phyloP scores from a whole-genome alignment of 2,888 invertebrate species.

The Xestobium rufovillosum region DNA sequence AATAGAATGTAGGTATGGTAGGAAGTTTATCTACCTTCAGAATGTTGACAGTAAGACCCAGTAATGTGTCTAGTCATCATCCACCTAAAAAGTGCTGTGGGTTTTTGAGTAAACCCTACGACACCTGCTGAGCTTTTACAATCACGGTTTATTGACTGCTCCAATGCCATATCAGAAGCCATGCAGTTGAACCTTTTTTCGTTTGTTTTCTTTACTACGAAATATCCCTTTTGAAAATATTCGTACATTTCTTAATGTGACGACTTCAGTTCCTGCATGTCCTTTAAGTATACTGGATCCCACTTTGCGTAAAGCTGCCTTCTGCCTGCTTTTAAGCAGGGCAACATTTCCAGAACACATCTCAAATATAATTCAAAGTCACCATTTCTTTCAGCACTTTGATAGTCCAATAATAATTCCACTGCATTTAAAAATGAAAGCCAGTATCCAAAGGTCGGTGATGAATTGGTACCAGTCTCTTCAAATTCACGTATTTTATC shows the following conservation, averaged over 20 bases:
- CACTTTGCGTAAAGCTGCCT: slow-evolving; percentile 19
- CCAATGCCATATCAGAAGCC: slow-evolving; percentile 23
- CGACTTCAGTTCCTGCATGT: slow-evolving; percentile 15
- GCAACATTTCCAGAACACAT: slow-evolving; percentile 15
- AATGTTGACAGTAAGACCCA: slow-evolving; percentile 11
- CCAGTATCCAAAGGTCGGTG: slow-evolving; percentile 17
- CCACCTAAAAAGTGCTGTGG: slow-evolving; percentile 13
- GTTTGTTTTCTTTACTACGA: slow-evolving; percentile 20
- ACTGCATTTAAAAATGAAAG: slow-evolving; percentile 14
- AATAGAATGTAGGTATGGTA: too few species aligned
- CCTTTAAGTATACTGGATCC: slow-evolving; percentile 16
- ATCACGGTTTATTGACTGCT: slow-evolving; percentile 22
- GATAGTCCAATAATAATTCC: slow-evolving; percentile 14
- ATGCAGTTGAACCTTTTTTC: slow-evolving; percentile 21
- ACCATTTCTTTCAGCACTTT: slow-evolving; percentile 16
- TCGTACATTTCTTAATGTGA: slow-evolving; percentile 15
- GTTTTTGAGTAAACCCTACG: slow-evolving; percentile 16
- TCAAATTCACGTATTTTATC: slow-evolving; percentile 4
- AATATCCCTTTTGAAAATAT: slow-evolving; percentile 18
- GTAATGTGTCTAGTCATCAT: slow-evolving; percentile 10
- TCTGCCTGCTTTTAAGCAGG: slow-evolving; percentile 19
- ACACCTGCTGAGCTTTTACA: slow-evolving; percentile 21
- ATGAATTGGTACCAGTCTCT: slow-evolving; percentile 2
- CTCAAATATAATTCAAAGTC: slow-evolving; percentile 16
- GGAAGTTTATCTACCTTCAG: slow-evolving; percentile 7